Base-by-base conservation (phyloP, 2,888 invertebrate species). In the Opisthograptis luteolata region DNA sequence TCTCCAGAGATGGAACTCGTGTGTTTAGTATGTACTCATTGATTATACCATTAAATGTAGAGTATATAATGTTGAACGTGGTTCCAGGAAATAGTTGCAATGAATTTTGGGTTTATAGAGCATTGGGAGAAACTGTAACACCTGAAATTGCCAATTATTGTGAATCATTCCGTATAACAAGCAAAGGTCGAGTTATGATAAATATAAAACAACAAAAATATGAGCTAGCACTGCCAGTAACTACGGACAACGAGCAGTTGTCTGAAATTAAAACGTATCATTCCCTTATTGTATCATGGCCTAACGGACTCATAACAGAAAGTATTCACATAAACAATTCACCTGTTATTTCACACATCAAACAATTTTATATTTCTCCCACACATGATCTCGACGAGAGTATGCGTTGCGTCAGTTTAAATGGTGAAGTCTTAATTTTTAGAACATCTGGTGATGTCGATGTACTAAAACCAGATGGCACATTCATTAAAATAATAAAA, bases 381-480 rank as follows among this genome's bases (percentile, higher is more conserved):
- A 36, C 60, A 19, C 43, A 64, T 2, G 25, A 76, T 24, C 35
- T 68, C 2, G 64, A 79, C 36, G 88, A 89, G 74, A 76, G 81
- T 27, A 81, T 80, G 79, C 77, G 88, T 30, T 87, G 85, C 60
- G 75, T 87, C 25, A 85, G 79, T 68, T 70, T 84, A 31, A 78
- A 83, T 22, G 91, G 89, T 0, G 90, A 90, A 68, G 85, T 89
- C 6, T 59, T 89, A 17, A 67, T 89, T 60, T 90, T 86, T 62
- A 81, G 73, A 66, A 52, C 25, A 7, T 74, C 73, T 3, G 81
- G 81, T 3, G 50, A 71, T 1, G 71, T 90, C 30, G 80, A 86
- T 62, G 72, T 88, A 9, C 55, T 86, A 1, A 72, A 66, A 48
- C 79, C 88, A 12, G 81, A 87, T 63, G 81, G 85, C 30, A 71